Evolutionary conservation across 2,797 vertebrate genomes (phyloP).

Genomic region (Syngnathus rostellatus): DNA sequence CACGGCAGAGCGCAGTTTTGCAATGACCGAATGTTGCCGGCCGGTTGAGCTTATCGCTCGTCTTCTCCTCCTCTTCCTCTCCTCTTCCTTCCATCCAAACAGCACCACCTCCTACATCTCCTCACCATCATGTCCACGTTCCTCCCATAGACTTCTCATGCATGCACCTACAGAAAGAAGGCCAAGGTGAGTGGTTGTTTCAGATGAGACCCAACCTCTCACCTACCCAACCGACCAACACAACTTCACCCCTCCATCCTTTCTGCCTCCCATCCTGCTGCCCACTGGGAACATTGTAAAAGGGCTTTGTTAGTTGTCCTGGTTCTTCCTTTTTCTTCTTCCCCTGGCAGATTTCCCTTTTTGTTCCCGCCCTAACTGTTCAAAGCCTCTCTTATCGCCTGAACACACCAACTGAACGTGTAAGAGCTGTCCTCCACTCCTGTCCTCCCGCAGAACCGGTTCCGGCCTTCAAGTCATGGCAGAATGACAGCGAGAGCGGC

Average conservation of each 20-base stretch:
- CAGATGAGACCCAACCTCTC: conserved; percentile 31
- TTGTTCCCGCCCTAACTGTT: not conserved
- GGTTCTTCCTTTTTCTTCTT: not conserved
- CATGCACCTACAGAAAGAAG: conserved; percentile 97
- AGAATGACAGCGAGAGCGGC: conserved; percentile 87
- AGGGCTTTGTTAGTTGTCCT: not conserved
- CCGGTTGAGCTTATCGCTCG: conserved; percentile 74
- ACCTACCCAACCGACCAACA: conserved; percentile 11
- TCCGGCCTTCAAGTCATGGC: conserved; percentile 93
- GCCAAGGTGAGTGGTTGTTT: conserved; percentile 85
- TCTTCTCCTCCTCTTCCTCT: conserved; percentile 67
- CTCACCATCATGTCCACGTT: conserved; percentile 70
- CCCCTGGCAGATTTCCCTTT: not conserved
- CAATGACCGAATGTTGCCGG: not conserved
- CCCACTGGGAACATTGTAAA: not conserved
- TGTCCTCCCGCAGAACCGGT: conserved; percentile 75
- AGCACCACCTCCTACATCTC: conserved; percentile 74
- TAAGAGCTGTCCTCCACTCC: not conserved
- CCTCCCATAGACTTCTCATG: conserved; percentile 99
- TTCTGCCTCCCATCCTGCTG: not conserved
- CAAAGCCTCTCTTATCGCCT: not conserved
- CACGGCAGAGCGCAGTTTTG: not conserved
- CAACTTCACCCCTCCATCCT: conserved; percentile 3
- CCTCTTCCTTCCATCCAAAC: conserved; percentile 40
- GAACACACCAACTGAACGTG: not conserved